phyloP scores from a whole-genome alignment of 92 coral and sea anemone genomes.

The Zoanthus solanderi region DNA sequence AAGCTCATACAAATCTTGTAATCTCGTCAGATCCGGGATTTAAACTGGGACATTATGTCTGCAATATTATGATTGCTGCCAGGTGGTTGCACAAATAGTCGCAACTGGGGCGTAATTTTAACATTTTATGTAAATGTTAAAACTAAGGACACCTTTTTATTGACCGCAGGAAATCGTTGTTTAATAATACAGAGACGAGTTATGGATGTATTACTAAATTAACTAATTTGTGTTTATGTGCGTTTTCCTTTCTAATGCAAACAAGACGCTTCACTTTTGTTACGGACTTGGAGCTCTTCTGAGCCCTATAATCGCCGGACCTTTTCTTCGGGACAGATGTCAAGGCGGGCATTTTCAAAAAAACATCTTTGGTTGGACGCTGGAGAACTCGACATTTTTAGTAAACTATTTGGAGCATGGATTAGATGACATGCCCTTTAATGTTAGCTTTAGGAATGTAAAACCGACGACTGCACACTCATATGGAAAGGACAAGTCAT shows the following conservation, averaged over 20 bases:
- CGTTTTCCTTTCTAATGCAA: background rate
- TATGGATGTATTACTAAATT: too few relatives aligned
- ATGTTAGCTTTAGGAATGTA: conserved; percentile 48
- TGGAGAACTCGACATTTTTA: conserved; percentile 78
- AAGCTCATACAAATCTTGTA: too few relatives aligned
- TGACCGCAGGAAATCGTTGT: too few relatives aligned
- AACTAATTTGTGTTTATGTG: background rate
- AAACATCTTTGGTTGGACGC: conserved; percentile 89
- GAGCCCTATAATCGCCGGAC: conserved; percentile 94
- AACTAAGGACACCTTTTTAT: too few relatives aligned
- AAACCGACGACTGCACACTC: conserved; percentile 31
- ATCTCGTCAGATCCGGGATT: too few relatives aligned
- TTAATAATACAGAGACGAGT: too few relatives aligned
- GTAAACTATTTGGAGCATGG: conserved; percentile 49
- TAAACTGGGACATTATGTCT: too few relatives aligned
- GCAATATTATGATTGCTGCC: too few relatives aligned
- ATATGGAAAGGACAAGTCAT: conserved; percentile 52
- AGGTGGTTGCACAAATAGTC: too few relatives aligned
- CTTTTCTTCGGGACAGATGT: conserved; percentile 91
- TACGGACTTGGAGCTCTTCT: conserved; percentile 97
- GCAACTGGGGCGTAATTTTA: too few relatives aligned
- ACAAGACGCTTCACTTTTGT: conserved; percentile 95
- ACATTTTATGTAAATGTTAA: too few relatives aligned
- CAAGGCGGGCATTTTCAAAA: conserved; percentile 81
- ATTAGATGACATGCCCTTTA: conserved; percentile 47